Evolutionary conservation across 2,888 invertebrate genomes (phyloP).

Genomic region (Eristalinus sepulchralis): DNA sequence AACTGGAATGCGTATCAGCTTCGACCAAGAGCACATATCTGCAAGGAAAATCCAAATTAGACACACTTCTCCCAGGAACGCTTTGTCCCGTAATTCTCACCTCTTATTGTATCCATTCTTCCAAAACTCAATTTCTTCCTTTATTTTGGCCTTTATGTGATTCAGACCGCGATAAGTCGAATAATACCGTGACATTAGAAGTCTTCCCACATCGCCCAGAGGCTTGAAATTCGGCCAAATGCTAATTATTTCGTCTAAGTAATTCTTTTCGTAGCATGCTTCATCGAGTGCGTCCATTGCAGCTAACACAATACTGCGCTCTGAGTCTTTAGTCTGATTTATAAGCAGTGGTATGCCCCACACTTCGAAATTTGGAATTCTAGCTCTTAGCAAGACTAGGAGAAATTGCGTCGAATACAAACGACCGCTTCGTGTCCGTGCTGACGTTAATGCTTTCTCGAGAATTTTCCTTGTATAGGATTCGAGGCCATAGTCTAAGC

Average conservation of each 20-base stretch:
- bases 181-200: conserved; percentile 89
- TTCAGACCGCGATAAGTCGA: conserved; percentile 87
- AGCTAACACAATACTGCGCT: conserved; percentile 89
- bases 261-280: conserved; percentile 93
- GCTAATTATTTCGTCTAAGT: conserved; percentile 88
- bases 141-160: conserved; percentile 85
- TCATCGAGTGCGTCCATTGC: conserved; percentile 94
- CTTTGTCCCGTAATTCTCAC: conserved; percentile 76
- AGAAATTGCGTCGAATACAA: conserved; percentile 96
- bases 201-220: conserved; percentile 89
- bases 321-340: conserved; percentile 91
- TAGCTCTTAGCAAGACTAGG: conserved; percentile 90
- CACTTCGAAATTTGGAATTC: conserved; percentile 86
- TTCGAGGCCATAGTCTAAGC: conserved; percentile 92
- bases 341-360: conserved; percentile 95
- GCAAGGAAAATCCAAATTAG: background rate
- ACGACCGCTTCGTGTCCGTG: conserved; percentile 83
- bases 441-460: conserved; percentile 81
- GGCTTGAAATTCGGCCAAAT: conserved; percentile 86
- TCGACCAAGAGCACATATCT: conserved; percentile 95
- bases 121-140: conserved; percentile 91
- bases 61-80: background rate
- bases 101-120: conserved; percentile 87
- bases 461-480: conserved; percentile 86
- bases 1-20: conserved; percentile 91